These are phyloP conservation scores for Omphaloscelis lunosa DNA, from an alignment of 2,888 invertebrate species.

Conservation along the genomic window DNA sequence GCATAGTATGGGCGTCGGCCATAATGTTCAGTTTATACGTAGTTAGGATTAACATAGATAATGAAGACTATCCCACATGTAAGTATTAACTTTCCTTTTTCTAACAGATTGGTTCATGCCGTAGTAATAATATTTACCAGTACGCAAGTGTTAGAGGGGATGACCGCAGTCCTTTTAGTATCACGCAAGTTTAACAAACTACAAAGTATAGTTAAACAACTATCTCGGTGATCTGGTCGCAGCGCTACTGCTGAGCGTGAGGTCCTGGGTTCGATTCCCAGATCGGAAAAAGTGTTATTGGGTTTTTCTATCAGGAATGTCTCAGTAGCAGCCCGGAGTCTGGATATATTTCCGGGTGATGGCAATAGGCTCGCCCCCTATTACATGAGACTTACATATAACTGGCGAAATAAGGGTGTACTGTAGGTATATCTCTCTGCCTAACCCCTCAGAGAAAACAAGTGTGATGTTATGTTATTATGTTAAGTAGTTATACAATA, in stretches of 20 bases:
- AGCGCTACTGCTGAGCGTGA: background rate
- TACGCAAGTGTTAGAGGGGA: background rate
- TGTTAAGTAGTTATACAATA: background rate
- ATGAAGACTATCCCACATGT: conserved; percentile 89
- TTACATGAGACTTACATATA: background rate
- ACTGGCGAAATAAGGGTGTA: background rate
- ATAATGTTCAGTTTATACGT: conserved; percentile 88
- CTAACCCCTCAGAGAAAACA: background rate
- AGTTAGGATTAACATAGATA: conserved; percentile 89
- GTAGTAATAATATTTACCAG: background rate
- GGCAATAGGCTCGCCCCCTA: background rate
- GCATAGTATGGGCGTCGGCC: conserved; percentile 89
- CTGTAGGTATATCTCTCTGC: background rate
- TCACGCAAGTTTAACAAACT: background rate
- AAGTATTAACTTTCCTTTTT: conserved; percentile 66
- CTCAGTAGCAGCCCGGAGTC: background rate
- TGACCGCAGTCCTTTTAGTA: background rate
- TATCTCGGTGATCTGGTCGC: background rate
- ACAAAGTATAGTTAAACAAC: background rate
- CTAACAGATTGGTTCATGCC: background rate
- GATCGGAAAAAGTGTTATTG: too few species aligned
- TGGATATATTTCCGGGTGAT: too few species aligned
- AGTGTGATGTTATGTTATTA: background rate
- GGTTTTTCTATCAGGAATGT: background rate
- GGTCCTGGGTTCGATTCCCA: background rate